These are phyloP conservation scores for Aleadryas rufinucha DNA, from an alignment of 2,113 vertebrate genomes.

Conservation along the genomic window DNA sequence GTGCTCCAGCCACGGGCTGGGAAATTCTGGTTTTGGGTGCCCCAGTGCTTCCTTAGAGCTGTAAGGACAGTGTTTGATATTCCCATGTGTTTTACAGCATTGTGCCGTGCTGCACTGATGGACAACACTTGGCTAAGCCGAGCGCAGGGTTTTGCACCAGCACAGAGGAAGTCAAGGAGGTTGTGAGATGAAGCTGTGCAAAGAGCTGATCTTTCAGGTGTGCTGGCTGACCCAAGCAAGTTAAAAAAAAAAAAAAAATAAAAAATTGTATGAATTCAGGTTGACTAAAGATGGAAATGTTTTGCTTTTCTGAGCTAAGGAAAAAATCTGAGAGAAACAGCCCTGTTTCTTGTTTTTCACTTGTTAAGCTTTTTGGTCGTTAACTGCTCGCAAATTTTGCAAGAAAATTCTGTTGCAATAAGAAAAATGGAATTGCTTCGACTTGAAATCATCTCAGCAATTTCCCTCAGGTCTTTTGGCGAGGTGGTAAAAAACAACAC, in stretches of 20 bases:
- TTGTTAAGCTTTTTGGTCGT: background rate
- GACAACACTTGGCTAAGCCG: background rate
- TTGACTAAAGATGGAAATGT: constrained; percentile 10
- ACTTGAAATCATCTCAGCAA: constrained; percentile 9
- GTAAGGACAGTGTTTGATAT: background rate
- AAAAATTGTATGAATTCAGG: background rate
- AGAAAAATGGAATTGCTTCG: background rate
- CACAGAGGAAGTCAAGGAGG: background rate
- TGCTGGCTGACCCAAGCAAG: background rate
- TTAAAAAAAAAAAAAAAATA: background rate
- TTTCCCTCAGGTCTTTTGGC: background rate
- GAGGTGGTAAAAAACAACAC: background rate
- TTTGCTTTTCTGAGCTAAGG: background rate
- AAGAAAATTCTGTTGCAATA: constrained; percentile 18
- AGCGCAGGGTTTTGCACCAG: background rate
- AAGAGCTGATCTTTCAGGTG: background rate
- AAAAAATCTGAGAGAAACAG: background rate
- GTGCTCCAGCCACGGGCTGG: background rate
- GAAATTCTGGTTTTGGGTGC: constrained; percentile 17
- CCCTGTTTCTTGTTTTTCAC: background rate
- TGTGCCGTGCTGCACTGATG: background rate
- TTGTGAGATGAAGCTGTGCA: background rate
- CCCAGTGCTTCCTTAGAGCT: background rate
- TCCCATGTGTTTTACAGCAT: background rate
- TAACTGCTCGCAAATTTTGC: background rate